phyloP scores from a whole-genome alignment of 2,888 invertebrate genomes.

The Morpho deidamia region DNA sequence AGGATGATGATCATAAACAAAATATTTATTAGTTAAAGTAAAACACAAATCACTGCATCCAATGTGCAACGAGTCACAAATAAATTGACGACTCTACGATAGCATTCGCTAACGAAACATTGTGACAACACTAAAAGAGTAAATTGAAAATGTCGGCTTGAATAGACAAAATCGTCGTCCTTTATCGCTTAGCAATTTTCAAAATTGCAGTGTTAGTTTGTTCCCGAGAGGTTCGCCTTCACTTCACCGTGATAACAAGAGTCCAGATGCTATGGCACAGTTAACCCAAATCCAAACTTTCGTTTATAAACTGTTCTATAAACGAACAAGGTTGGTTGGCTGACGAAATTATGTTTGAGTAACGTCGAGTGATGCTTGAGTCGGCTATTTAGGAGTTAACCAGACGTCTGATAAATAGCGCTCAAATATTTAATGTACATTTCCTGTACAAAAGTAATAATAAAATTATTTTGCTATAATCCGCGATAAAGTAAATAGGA shows the following conservation, averaged over 20 bases:
- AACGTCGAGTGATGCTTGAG: neutral
- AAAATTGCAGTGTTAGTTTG: constrained; percentile 44
- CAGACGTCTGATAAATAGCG: neutral
- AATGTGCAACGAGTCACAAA: too few species aligned
- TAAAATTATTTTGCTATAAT: too few species aligned
- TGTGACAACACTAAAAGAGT: neutral
- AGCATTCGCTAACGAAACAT: neutral
- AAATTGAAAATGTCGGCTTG: constrained; percentile 18
- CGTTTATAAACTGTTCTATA: constrained; percentile 34
- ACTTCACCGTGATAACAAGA: constrained; percentile 47
- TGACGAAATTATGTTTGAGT: constrained; percentile 5
- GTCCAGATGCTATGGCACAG: constrained; percentile 44
- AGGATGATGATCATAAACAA: too few species aligned
- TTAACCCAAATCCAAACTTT: constrained; percentile 47
- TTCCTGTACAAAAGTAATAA: too few species aligned
- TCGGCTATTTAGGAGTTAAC: neutral
- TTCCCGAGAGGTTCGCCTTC: constrained; percentile 32
- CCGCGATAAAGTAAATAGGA: too few species aligned
- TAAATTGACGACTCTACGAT: too few species aligned
- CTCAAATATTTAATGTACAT: neutral
- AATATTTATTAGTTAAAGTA: too few species aligned
- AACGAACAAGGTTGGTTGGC: constrained; percentile 7
- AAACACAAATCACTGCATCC: too few species aligned
- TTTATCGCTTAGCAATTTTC: constrained; percentile 56
- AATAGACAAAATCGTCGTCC: constrained; percentile 25